Evolutionary conservation across 2,797 vertebrate species (phyloP).

Genomic region (Pangasius sanitwongsei): DNA sequence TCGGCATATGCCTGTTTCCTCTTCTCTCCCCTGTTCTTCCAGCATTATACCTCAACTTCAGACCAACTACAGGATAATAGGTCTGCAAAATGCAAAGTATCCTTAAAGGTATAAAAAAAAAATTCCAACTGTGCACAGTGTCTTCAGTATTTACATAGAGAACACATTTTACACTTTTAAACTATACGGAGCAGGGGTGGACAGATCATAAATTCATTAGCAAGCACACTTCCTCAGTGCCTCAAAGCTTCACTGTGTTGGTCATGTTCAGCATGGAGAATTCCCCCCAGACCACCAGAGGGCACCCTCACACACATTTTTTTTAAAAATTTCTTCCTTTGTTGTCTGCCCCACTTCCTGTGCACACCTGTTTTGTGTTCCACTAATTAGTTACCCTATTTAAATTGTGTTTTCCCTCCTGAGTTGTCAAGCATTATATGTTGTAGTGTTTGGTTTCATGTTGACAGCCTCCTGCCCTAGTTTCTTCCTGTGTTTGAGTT

Average conservation of each 20-base stretch:
- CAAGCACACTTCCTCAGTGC: background rate
- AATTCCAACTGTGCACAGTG: background rate
- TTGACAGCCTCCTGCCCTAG: too few relatives aligned
- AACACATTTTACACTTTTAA: background rate
- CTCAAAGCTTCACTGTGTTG: background rate
- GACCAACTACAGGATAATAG: constrained; percentile 55
- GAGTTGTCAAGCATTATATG: too few relatives aligned
- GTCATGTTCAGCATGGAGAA: background rate
- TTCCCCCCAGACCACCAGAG: too few relatives aligned
- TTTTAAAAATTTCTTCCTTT: too few relatives aligned
- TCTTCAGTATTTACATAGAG: background rate
- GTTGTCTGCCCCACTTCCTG: too few relatives aligned
- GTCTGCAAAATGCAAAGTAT: constrained; percentile 80
- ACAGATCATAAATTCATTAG: background rate
- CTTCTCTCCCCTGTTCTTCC: constrained; percentile 90
- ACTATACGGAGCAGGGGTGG: background rate
- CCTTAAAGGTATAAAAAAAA: constrained; percentile 81
- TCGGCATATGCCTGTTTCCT: constrained; percentile 88
- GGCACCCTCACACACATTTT: too few relatives aligned
- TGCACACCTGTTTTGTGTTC: too few relatives aligned
- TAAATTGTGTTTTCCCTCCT: too few relatives aligned
- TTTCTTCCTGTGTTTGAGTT: too few relatives aligned
- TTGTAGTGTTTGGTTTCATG: too few relatives aligned
- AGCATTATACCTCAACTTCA: constrained; percentile 76
- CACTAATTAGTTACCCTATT: too few relatives aligned